phyloP scores from a whole-genome alignment of 2,113 vertebrate genomes.

The Lamprologus ornatipinnis region DNA sequence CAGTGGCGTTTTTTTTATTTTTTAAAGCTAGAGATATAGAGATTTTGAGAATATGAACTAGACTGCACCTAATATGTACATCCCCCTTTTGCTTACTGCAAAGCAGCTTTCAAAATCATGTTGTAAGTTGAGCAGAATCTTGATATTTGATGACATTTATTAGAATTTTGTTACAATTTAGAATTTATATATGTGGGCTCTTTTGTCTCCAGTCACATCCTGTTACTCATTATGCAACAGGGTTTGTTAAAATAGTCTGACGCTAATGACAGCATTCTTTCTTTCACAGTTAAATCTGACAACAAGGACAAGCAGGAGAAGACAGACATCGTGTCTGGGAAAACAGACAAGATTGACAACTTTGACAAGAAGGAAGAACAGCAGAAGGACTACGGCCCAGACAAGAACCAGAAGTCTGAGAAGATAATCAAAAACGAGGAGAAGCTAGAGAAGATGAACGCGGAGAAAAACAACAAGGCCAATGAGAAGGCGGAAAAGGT shows the following conservation, averaged over 20 bases:
- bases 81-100: neutral
- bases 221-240: neutral
- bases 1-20: accelerated
- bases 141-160: neutral
- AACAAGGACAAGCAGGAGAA: constrained; percentile 64
- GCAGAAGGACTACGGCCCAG: constrained; percentile 36
- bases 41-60: neutral
- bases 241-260: neutral
- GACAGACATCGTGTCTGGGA: constrained; percentile 18
- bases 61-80: neutral
- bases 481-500: constrained; percentile 58
- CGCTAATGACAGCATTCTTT: neutral
- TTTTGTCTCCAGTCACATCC: neutral
- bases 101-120: neutral
- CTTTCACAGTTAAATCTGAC: constrained; percentile 63
- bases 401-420: constrained; percentile 60
- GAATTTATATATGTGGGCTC: neutral
- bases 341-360: constrained; percentile 34
- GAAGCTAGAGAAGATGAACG: constrained; percentile 47
- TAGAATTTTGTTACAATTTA: neutral
- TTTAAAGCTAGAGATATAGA: neutral
- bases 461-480: constrained; percentile 50
- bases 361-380: constrained; percentile 52
- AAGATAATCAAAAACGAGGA: constrained; percentile 60
- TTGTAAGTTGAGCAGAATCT: neutral